Evolutionary conservation across 1,140 invertebrate genomes (phyloP).

Genomic region (Battus philenor): DNA sequence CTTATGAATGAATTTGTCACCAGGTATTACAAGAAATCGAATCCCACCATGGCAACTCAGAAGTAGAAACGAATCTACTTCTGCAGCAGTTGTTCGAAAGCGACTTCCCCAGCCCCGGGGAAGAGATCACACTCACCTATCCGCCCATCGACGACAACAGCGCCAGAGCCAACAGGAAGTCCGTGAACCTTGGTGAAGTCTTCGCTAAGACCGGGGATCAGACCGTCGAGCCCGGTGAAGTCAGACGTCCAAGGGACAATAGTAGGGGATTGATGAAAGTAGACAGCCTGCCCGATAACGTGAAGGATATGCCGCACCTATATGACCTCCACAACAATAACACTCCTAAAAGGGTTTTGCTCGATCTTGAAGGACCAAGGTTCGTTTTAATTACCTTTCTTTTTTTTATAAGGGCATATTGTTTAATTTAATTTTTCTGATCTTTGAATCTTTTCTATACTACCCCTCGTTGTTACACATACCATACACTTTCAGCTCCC

Average conservation of each 20-base stretch:
- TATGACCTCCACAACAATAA: constrained; percentile 59
- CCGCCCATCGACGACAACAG: constrained; percentile 12
- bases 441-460: no score
- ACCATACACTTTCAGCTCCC: no score
- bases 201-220: background rate
- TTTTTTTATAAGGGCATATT: no score
- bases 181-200: background rate
- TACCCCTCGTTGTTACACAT: no score
- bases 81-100: constrained; percentile 79
- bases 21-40: constrained; percentile 83
- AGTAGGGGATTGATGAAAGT: constrained; percentile 8
- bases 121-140: constrained; percentile 66
- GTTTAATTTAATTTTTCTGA: background rate
- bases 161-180: background rate
- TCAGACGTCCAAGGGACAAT: no score
- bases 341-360: constrained; percentile 27
- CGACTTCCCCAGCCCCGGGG: constrained; percentile 78
- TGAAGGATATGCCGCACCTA: constrained; percentile 35
- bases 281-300: constrained; percentile 14
- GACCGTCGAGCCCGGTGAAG: constrained; percentile 8
- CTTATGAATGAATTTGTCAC: no score
- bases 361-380: constrained; percentile 34
- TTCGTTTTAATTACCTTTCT: constrained; percentile 21
- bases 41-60: constrained; percentile 79
- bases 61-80: constrained; percentile 75